Conservation (phyloP, 1,140 invertebrate genomes). For the Drosophila pruinosa region DNA sequence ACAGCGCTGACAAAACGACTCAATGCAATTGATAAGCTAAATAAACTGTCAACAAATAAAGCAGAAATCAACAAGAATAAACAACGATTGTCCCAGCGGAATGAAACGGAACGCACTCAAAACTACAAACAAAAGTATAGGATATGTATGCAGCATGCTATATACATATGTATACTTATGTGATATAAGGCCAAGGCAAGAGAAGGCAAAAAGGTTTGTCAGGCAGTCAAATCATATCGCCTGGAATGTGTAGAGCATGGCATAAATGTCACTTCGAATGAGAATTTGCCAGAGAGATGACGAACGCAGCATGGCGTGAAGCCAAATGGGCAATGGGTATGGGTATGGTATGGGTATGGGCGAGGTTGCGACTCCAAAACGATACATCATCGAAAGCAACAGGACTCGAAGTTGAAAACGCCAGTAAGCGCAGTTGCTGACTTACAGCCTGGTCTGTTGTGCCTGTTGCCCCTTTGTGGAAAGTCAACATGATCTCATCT, state of each 20-base stretch:
- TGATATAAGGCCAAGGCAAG: constrained; percentile 19
- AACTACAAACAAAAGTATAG: not conserved
- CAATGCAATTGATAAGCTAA: constrained; percentile 67
- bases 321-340: constrained; percentile 47
- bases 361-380: constrained; percentile 46
- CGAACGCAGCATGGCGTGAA: constrained; percentile 74
- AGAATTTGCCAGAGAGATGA: constrained; percentile 65
- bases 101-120: constrained; percentile 1
- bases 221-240: constrained; percentile 70
- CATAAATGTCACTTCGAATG: constrained; percentile 79
- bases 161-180: not conserved
- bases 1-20: constrained; percentile 28
- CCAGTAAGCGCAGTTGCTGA: constrained; percentile 25
- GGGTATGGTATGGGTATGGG: constrained; percentile 3
- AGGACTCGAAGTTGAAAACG: constrained; percentile 63
- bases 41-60: constrained; percentile 81
- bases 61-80: constrained; percentile 77
- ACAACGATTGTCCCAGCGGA: constrained; percentile 47
- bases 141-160: too few relatives aligned
- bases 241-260: constrained; percentile 79
- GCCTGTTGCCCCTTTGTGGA: constrained; percentile 55
- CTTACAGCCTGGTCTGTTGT: constrained; percentile 6
- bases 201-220: constrained; percentile 15
- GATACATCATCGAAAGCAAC: constrained; percentile 77
- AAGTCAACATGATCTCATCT: constrained; percentile 81